These are phyloP conservation scores for Cacatua alba DNA, from an alignment of 2,113 vertebrate species.

Conservation along the genomic window DNA sequence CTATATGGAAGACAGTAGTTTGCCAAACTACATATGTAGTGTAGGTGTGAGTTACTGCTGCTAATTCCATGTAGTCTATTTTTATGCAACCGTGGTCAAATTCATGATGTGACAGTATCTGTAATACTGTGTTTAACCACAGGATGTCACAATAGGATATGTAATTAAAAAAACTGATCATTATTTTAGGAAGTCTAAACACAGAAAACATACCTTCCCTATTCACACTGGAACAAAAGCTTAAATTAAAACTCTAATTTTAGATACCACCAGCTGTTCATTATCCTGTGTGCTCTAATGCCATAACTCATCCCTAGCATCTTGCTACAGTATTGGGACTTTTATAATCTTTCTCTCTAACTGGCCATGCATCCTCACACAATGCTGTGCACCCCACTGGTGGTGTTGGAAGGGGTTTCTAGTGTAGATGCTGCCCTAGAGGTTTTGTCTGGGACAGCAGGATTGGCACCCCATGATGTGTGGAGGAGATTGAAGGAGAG, in stretches of 20 bases:
- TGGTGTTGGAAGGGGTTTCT: neutral
- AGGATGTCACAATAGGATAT: slow-evolving; percentile 54
- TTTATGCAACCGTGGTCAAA: neutral
- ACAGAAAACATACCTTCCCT: neutral
- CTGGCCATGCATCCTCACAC: accelerated
- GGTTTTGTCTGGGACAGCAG: neutral
- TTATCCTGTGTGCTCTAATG: neutral
- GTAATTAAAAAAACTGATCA: neutral
- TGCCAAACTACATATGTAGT: neutral
- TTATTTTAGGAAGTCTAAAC: neutral
- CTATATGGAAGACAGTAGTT: accelerated
- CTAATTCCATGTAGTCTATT: neutral
- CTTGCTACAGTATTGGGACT: neutral
- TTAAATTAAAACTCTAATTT: neutral
- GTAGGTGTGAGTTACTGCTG: neutral
- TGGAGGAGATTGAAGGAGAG: neutral
- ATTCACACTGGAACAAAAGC: neutral
- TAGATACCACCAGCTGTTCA: neutral
- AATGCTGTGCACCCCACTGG: accelerated
- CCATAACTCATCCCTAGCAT: accelerated
- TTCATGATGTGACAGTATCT: neutral
- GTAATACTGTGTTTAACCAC: slow-evolving; percentile 50
- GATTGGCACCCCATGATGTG: accelerated
- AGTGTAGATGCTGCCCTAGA: accelerated
- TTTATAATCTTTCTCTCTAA: neutral